phyloP scores from a whole-genome alignment of 2,888 invertebrate genomes.

The Sinodicranocentrus sp. region DNA sequence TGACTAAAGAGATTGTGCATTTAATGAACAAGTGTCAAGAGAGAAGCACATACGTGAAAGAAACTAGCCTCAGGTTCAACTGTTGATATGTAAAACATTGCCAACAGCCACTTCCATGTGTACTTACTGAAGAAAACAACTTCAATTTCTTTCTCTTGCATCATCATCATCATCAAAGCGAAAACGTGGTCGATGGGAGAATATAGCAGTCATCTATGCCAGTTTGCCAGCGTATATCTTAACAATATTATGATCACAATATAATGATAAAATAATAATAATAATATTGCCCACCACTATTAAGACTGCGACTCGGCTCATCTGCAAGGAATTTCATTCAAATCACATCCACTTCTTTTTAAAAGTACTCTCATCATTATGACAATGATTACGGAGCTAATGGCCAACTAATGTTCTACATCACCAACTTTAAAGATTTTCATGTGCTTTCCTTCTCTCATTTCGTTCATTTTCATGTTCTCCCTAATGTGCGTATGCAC shows the following conservation, averaged over 20 bases:
- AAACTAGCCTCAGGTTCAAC: constrained; percentile 21
- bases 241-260: not conserved
- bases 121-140: not conserved
- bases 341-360: constrained; percentile 6
- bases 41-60: not conserved
- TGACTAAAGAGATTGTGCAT: constrained; percentile 6
- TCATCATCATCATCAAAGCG: constrained; percentile 10
- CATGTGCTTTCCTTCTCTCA: not conserved
- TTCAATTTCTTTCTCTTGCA: constrained; percentile 1
- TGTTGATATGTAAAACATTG: constrained; percentile 22
- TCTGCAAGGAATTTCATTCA: constrained; percentile 25
- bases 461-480: too few species aligned
- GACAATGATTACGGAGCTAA: constrained; percentile 33
- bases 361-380: constrained; percentile 23
- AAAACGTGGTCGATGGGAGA: too few species aligned
- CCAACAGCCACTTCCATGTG: constrained; percentile 21
- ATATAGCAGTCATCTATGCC: too few species aligned
- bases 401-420: constrained; percentile 16
- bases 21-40: constrained; percentile 34
- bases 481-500: not conserved
- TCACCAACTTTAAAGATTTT: constrained; percentile 15
- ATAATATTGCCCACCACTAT: not conserved
- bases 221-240: too few species aligned
- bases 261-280: not conserved
- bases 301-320: not conserved